A percentile compares a stretch with the other conserved stretches of the same genome.
Evolutionary conservation across 2,888 invertebrate genomes (phyloP).

Genomic region (Drosophila anomalata): DNA sequence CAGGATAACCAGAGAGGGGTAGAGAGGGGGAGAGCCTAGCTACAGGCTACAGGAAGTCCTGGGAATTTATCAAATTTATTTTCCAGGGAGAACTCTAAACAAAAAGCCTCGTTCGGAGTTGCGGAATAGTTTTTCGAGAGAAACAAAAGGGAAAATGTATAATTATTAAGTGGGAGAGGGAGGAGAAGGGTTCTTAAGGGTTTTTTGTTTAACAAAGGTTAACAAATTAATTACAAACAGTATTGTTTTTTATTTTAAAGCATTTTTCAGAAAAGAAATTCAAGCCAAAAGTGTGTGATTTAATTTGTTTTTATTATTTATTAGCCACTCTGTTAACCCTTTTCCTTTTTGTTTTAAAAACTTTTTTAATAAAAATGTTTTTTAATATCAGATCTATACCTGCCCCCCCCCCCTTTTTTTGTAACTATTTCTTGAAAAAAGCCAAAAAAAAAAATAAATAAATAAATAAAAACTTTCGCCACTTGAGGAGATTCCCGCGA

Average conservation of each 20-base stretch:
- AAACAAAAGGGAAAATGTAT: background rate
- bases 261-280: no score
- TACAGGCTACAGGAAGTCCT: background rate
- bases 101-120: constrained; percentile 1
- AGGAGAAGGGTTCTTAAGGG: no score
- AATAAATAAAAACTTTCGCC: constrained; percentile 3
- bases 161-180: background rate
- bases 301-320: no score
- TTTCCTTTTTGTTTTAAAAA: background rate
- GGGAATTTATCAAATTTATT: constrained; percentile 28
- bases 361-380: background rate
- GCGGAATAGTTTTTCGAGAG: background rate
- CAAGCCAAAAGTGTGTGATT: no score
- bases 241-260: no score
- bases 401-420: background rate
- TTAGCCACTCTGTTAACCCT: no score
- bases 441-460: background rate
- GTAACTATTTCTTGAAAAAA: background rate
- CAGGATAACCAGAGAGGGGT: background rate
- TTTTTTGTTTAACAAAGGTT: no score
- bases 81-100: constrained; percentile 17
- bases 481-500: constrained; percentile 5
- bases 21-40: background rate
- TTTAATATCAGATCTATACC: background rate
- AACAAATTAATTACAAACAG: background rate